Conservation (phyloP, 2,888 invertebrate species). For the Didymodactylos carnosus region DNA sequence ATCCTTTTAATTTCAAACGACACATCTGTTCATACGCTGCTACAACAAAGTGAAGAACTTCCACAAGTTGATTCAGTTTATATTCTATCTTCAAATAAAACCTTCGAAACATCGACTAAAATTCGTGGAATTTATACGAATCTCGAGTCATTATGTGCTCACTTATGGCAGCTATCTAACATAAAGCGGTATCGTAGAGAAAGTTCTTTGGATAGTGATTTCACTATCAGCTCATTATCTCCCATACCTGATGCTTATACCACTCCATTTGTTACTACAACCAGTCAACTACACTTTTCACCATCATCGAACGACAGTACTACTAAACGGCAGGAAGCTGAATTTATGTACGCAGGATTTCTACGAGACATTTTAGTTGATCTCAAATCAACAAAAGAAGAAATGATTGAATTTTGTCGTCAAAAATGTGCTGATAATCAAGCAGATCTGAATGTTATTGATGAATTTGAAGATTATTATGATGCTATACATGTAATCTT, state of each 20-base stretch:
- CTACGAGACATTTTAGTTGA: not conserved
- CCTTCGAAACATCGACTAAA: not conserved
- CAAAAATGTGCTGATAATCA: not conserved
- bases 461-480: not conserved
- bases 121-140: not conserved
- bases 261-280: no score
- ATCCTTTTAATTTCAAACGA: not conserved
- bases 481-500: not conserved
- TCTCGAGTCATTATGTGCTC: no score
- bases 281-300: not conserved
- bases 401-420: not conserved
- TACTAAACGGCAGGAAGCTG: not conserved
- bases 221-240: no score
- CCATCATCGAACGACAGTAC: not conserved
- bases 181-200: no score
- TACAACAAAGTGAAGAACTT: not conserved
- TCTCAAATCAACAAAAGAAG: not conserved
- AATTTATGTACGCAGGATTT: not conserved
- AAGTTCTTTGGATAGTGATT: no score
- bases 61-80: not conserved
- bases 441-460: not conserved
- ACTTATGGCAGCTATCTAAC: no score
- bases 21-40: not conserved
- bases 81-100: not conserved
- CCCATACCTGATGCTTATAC: no score